Base-by-base conservation (phyloP, 1,140 invertebrate species). In the Drosophila paulistorum region DNA sequence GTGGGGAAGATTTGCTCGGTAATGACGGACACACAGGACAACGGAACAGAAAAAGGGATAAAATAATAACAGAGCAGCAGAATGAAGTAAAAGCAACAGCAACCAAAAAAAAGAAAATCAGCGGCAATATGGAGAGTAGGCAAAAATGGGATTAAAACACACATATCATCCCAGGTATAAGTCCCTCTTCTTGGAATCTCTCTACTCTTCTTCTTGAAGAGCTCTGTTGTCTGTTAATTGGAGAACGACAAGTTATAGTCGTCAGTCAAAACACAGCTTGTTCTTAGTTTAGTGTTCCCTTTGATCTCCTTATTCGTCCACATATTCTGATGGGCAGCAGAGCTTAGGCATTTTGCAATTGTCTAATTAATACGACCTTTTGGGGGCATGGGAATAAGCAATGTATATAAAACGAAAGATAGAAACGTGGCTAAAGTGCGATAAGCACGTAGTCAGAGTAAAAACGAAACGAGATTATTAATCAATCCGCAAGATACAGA, bases 401-500 rank as follows among this genome's bases (percentile, higher is more conserved):
- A 10, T 51, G 17, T 51, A 37, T 62, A 42, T 59, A 74, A 67
- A 64, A 68, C 68, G 83, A 87, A 87, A 83, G 83, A 87, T 87
- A 75, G 76, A 87, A 89, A 71, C 58, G 83, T 60, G 68, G 68
- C 62, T 79, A 87, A 87, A 89, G 76, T 89, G 80, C 73, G 83
- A 87, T 87, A 87, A 87, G 84, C 83, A 89, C 83, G 83, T 87
- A 86, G 78, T 68, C 81, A 60, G 54, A 74, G 81, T 62, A 76
- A 76, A 77, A 77, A 81, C 54, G 65, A 89, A 87, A 87, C 83
- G 84, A 87, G 83, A 87, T 87, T 87, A 87, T 87, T 87, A 87
- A 87, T 87, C 83, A 87, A 87, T 87, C 83, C 86, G 73, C 71
- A 87, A 89, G 83, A 89, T 81, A 89, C 70, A 83, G 83, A 86